Evolutionary conservation across 92 coral and sea anemone genomes (phyloP), one percentile per base, ranked within the genome.

Genomic region (Zoanthus gigantus): DNA sequence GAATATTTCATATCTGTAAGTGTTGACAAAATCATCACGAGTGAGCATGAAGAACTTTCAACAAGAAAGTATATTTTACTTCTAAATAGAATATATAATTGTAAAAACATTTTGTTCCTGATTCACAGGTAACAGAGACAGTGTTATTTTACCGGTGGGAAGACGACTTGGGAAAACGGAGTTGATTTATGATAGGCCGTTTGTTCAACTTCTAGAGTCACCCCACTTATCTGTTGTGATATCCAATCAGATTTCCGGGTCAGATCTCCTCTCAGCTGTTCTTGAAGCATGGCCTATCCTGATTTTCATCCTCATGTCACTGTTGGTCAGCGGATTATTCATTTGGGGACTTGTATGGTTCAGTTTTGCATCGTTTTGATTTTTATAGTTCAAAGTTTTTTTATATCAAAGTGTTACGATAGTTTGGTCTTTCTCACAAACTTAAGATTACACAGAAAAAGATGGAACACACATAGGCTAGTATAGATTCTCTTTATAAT

Each of bases 251-350:
- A 79, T 95, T 16, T 92, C 99, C 0, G 99, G 99, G 8, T 89
- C 95, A 6, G 98, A 94, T 31, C 77, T 97, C 54, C 65, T 95
- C 28, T 89, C 92, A 57, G 99, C 99, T 14, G 93, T 97, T 47
- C 82, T 97, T 31, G 86, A 90, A 14, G 92, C 99, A 10, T 97
- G 99, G 99, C 99, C 99, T 10, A 94, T 97, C 69, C 79, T 97
- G 30, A 92, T 97, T 54, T 97, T 97, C 78, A 96, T 97, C 15
- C 85, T 90, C 13, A 91, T 95, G 82, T 89, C 96, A 4, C 72
- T 94, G n/a, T 74, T 93, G 31, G 90, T 97, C 57, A 95, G 97
- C 71, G 99, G 98, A 47, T 75, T 97, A 74, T 83, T 94, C 28
- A 83, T 95, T 46, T 97, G 99, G 99, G 65, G 80, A 48, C 72